Base-by-base conservation (phyloP, 2,113 vertebrate genomes). In the Phocoena phocoena region DNA sequence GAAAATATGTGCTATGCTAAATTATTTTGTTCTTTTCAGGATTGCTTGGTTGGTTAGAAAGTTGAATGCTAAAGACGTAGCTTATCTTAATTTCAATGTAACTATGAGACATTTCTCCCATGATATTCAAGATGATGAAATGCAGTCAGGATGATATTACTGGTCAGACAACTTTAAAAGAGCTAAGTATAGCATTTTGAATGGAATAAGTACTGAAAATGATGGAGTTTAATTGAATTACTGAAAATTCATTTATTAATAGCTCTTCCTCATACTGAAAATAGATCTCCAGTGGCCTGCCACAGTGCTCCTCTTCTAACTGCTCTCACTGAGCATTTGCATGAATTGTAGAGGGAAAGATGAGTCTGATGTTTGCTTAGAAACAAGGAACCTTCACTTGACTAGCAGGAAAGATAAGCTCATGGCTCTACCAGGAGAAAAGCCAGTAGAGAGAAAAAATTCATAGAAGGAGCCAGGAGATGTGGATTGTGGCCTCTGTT, bases 121-220 rank as follows among this genome's bases (percentile, higher is more conserved):
- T n/a, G 31, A 47, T 44, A 90, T 17, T 88, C 12, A 25, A 84
- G 58, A 74, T 90, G 80, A 25, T n/a, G 41, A 93, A 91, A 83
- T 47, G 33, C 8, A n/a, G 55, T 38, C 55, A 92, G 62, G 65
- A 73, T 87, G 50, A 60, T 12, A 68, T 21, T 70, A 90, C 23
- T 79, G 23, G 38, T 82, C 67, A 94, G 70, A 93, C 23, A 86
- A 90, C n/a, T 93, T 96, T 90, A 79, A 76, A 83, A 85, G 50
- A 81, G 33, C 7, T 36, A 62, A 81, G 77, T 13, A 28, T 41
- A 77, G 67, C 47, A 76, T 88, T 97, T 38, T 73, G 44, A 97
- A 82, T 53, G 90, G n/a, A 85, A 62, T 50, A 77, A 83, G 60
- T 23, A 84, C 7, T 50, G 38, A n/a, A 87, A 83, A 88, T 77